Evolutionary conservation across 2,113 vertebrate species (phyloP), one percentile per base, ranked within the genome.

Genomic region (Glaucidium brasilianum): DNA sequence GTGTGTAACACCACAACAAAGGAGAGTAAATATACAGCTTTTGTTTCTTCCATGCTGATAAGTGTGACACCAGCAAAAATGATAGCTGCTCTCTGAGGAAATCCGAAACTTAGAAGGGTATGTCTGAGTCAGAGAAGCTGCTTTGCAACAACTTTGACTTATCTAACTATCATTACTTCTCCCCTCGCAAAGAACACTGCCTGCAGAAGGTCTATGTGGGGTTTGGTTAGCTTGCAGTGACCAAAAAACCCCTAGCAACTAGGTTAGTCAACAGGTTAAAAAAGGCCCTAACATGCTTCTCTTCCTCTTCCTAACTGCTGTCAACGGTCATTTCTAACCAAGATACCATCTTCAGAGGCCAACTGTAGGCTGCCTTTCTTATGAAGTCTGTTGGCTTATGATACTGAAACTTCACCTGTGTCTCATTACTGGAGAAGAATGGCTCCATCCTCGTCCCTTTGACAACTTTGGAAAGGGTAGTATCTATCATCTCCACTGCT

Each of bases 21-120:
- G 75, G 37, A 90, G 47, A 55, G 45, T 45, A 16, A 59, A 80
- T 47, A 47, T 2, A 37, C 53, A 84, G 35, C 64, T 93, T 73
- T 68, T 91, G 12, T 47, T 93, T 77, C 72, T 84, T 89, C 73
- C 58, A 15, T 3, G 1, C 85, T 79, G 58, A 85, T 53, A 92
- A 82, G 50, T 43, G 39, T 81, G 86, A 73, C 91, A 94, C 58
- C 74, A 66, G 89, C 74, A 85, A 87, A 96, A 84, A 84, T 25
- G 35, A 43, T 64, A 84, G 45, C 66, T 1, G 0, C 74, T 77
- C 50, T 83, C 50, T 45, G 82, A 63, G 69, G 80, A 94, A 92
- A 80, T 77, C 55, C 77, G 88, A 94, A 80, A 32, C 39, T 77
- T 77, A 85, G 37, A 74, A 84, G 77, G n/a, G 76, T 56, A 32